Evolutionary conservation across 2,888 invertebrate genomes (phyloP).

Genomic region (Drosophila nigritarsus): DNA sequence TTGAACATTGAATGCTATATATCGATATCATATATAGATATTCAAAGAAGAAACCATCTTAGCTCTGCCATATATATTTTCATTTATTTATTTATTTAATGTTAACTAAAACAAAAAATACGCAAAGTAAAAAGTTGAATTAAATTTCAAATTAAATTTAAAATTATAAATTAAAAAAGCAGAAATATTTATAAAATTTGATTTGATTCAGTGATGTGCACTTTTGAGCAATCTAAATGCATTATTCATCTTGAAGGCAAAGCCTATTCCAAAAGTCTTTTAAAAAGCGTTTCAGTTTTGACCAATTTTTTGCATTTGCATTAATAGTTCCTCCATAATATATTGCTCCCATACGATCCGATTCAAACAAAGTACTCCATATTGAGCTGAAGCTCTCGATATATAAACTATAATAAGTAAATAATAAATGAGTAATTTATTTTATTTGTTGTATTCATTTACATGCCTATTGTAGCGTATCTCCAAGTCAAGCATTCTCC

Average conservation of each 20-base stretch:
- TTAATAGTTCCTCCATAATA: not conserved
- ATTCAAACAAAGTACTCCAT: not conserved
- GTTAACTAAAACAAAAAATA: no score
- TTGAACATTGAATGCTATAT: not conserved
- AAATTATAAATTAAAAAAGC: no score
- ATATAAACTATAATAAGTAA: not conserved
- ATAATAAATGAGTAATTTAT: not conserved
- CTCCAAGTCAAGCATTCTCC: not conserved
- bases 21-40: not conserved
- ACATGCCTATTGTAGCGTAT: not conserved
- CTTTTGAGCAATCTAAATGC: no score
- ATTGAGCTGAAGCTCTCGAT: not conserved
- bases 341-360: not conserved
- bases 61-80: not conserved
- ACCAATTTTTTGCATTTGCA: not conserved
- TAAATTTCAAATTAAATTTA: no score
- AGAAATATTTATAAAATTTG: no score
- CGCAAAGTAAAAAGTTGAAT: no score
- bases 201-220: not conserved
- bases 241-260: not conserved
- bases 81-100: no score
- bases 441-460: not conserved
- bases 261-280: not conserved
- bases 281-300: not conserved
- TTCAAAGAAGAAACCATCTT: not conserved